Evolutionary conservation across 1,140 invertebrate species (phyloP), one percentile per base, ranked within the genome.

Genomic region (Aphelenchoides fujianensis): DNA sequence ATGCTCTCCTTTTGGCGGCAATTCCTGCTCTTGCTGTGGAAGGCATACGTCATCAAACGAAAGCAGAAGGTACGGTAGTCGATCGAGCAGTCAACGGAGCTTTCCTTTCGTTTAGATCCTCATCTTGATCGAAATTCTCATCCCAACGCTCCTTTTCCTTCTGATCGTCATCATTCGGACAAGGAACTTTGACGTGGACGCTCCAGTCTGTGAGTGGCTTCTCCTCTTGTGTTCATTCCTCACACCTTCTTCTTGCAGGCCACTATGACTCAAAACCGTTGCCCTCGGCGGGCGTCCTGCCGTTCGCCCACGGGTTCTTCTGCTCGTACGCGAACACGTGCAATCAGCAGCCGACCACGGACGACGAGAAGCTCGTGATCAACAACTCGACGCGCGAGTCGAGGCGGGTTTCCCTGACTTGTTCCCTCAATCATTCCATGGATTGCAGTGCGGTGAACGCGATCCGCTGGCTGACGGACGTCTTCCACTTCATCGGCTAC

Each of bases 241-340:
- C n/a, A n/a, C n/a, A n/a, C n/a, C n/a, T n/a, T n/a, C n/a, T n/a
- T 1, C 27, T 71, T 73, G 37, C 28, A 71, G 70, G 70, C 41
- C 70, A 72, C 30, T 72, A 72, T 59, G 70, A 72, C 32, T 32
- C 72, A 36, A 89, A 88, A 72, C 84, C 88, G 3, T 85, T 90
- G 85, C 89, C 89, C 1, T 89, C 89, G 30, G 86, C 88, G 9
- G 89, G 89, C 5, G 72, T 86, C 30, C 70, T 89, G 23, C 85
- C 88, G 30, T 89, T 89, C 77, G 35, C 89, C 1, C 85, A 84
- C 68, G 80, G 86, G 57, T 86, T 87, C 52, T 55, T 89, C 3
- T 90, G 89, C 80, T 85, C 86, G 2, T 86, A 87, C 67, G 87
- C 88, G 73, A 89, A 89, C 79, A 88, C 87, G 3, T 90, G 89